These are phyloP conservation scores for Rachycentron canadum DNA, from an alignment of 2,797 vertebrate genomes.

Conservation along the genomic window DNA sequence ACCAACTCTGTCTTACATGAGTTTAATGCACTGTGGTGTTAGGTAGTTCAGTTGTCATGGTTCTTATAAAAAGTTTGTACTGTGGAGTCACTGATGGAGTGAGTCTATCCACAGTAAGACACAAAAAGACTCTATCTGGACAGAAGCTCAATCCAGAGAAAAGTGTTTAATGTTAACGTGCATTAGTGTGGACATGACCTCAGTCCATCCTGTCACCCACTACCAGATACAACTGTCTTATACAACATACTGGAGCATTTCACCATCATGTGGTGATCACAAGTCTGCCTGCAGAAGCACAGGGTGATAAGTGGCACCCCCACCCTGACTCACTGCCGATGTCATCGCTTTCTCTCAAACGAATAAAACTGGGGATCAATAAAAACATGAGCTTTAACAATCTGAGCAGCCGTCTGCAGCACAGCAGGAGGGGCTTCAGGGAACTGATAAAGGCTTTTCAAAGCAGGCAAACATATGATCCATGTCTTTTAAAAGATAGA, in stretches of 20 bases:
- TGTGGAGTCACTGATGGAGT: neutral
- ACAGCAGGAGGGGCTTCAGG: conserved; percentile 18
- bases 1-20: neutral
- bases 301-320: neutral
- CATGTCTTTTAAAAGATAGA: neutral
- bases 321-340: neutral
- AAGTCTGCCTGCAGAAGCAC: conserved; percentile 1
- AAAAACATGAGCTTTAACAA: neutral
- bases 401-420: conserved; percentile 12
- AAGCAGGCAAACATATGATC: conserved; percentile 1
- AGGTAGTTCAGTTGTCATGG: conserved; percentile 43
- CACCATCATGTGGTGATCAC: neutral
- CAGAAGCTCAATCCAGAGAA: neutral
- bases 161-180: neutral
- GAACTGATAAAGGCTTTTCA: conserved; percentile 8
- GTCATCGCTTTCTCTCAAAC: conserved; percentile 9
- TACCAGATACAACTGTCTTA: neutral
- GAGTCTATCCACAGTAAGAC: neutral
- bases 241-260: conserved; percentile 12
- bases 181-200: neutral
- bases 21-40: conserved; percentile 53
- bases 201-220: neutral
- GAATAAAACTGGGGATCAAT: neutral
- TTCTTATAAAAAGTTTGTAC: conserved; percentile 1
- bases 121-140: neutral